Conservation (phyloP, 2,797 vertebrate genomes). For the Pseudocheirus occidentalis region DNA sequence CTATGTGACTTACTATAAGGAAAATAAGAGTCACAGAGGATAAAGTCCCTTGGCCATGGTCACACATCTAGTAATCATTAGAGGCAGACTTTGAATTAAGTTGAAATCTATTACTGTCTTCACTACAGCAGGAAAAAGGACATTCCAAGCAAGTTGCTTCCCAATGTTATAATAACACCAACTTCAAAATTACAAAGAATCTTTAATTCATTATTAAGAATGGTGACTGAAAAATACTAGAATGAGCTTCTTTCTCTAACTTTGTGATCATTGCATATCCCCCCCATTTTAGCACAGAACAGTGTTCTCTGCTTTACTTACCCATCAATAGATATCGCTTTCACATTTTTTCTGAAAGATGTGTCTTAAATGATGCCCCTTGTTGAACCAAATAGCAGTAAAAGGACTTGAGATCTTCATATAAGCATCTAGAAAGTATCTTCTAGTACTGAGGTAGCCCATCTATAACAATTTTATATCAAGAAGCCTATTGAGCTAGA, state of each 20-base stretch:
- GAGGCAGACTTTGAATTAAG: not conserved
- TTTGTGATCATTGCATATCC: slow-evolving; percentile 39
- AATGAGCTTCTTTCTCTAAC: slow-evolving; percentile 54
- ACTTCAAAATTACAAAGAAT: slow-evolving; percentile 75
- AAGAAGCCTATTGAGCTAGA: slow-evolving; percentile 7
- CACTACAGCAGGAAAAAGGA: not conserved
- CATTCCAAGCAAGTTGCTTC: not conserved
- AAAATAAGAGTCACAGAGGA: not conserved
- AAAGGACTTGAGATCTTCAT: not conserved
- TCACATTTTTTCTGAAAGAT: not conserved
- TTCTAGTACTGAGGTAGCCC: slow-evolving; percentile 34
- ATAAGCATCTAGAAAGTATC: slow-evolving; percentile 10
- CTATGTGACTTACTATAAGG: no score
- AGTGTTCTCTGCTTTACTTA: not conserved
- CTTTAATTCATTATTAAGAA: slow-evolving; percentile 61
- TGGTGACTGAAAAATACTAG: slow-evolving; percentile 40
- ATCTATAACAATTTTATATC: slow-evolving; percentile 7
- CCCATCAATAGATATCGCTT: slow-evolving; percentile 10
- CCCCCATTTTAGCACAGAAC: not conserved
- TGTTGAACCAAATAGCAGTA: not conserved
- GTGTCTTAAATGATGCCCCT: not conserved
- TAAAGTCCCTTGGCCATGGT: not conserved
- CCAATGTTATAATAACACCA: slow-evolving; percentile 63
- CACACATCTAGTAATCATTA: not conserved
- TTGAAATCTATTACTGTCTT: not conserved